Conservation (phyloP, 2,888 invertebrate genomes). For the Vanessa cardui region DNA sequence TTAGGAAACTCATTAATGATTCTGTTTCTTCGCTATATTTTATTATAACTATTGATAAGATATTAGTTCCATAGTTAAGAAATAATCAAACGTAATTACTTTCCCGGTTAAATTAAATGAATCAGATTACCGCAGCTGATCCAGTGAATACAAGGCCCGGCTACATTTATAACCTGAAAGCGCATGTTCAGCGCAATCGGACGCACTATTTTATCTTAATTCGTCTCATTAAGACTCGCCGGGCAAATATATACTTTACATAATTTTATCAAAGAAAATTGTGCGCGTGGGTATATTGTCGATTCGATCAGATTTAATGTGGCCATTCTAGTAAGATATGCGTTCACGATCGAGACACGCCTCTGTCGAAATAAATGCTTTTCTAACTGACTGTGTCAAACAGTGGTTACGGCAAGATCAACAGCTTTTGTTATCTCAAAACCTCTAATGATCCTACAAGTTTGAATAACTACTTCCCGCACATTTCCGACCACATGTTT, state of each 20-base stretch:
- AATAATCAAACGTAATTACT: constrained; percentile 26
- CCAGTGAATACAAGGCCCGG: constrained; percentile 26
- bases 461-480: constrained; percentile 58
- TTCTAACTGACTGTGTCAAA: constrained; percentile 15
- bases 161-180: constrained; percentile 50
- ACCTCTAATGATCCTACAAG: constrained; percentile 57
- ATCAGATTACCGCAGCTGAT: constrained; percentile 29
- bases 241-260: constrained; percentile 73
- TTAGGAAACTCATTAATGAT: not conserved
- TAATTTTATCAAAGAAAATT: constrained; percentile 78
- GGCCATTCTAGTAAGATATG: constrained; percentile 23
- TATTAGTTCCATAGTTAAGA: constrained; percentile 1
- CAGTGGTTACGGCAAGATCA: constrained; percentile 44
- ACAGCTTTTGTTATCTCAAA: constrained; percentile 31
- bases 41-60: not conserved
- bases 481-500: constrained; percentile 52
- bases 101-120: constrained; percentile 27
- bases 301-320: constrained; percentile 40
- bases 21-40: not conserved
- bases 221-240: constrained; percentile 69
- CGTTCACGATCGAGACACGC: constrained; percentile 2
- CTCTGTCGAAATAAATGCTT: constrained; percentile 11
- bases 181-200: constrained; percentile 59
- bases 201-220: constrained; percentile 68
- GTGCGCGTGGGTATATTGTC: constrained; percentile 65